Evolutionary conservation across 2,888 invertebrate species (phyloP), one percentile per base, ranked within the genome.

Genomic region (Balanococcus diminutus): DNA sequence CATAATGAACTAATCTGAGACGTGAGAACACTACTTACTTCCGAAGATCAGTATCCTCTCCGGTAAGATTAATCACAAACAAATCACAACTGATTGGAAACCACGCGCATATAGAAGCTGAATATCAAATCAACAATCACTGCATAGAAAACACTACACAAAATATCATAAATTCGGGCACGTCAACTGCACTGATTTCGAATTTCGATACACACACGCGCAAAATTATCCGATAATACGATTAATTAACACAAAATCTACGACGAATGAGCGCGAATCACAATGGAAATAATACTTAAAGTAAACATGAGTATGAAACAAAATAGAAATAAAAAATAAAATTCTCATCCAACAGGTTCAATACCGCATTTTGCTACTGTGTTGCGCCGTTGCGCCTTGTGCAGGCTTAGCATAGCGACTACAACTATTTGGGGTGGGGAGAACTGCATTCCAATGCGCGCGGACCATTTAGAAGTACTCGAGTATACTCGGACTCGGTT

Each of bases 361-460:
- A 84, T 61, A 84, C 84, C 72, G 84, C 84, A 61, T 84, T 75
- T 42, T 42, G 84, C 84, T 84, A 84, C 84, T 75, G 84, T 84
- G 84, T 84, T 84, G 84, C 72, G 84, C 84, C 42, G 84, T 84
- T 84, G 84, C 72, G 84, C 84, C 42, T 46, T 46, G 32, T 72
- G 46, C 84, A 75, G 82, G 56, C 82, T 28, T 42, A 46, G 51
- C 82, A 82, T 67, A 84, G 36, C 84, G 67, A 84, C 36, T 84
- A 19, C 22, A 72, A 36, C n/a, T 36, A 28, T 42, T 84, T 75
- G 8, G 22, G 46, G 84, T 84, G 84, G 84, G 84, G 84, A 75
- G 72, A 75, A 84, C 84, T 84, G 84, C 84, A 84, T 84, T 84
- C 84, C 84, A 46, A 19, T 42, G 75, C 84, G 84, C 84, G 84